A percentile compares a stretch with the other conserved stretches of the same genome.
These are phyloP conservation scores for Nanorana parkeri DNA, from an alignment of 2,113 vertebrate species.

Conservation along the genomic window DNA sequence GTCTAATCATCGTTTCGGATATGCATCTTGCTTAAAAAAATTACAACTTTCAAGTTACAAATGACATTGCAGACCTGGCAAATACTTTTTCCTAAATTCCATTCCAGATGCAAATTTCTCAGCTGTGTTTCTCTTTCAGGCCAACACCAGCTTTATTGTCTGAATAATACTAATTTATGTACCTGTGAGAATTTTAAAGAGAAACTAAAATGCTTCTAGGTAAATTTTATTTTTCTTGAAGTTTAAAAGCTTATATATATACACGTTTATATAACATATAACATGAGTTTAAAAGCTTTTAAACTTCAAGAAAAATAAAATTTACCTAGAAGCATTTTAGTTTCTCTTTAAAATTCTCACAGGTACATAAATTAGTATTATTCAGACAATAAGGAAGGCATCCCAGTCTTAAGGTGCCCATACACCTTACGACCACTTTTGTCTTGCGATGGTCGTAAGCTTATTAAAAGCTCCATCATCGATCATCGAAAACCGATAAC, in stretches of 20 bases:
- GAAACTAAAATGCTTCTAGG: no score
- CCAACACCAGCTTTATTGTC: conserved; percentile 6
- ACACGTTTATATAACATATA: no score
- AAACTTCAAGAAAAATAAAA: no score
- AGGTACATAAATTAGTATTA: conserved; percentile 43
- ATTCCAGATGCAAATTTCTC: conserved; percentile 40
- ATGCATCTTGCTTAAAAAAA: conserved; percentile 30
- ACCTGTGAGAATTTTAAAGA: background rate
- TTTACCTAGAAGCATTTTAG: no score
- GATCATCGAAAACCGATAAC: no score
- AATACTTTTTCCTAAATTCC: conserved; percentile 24
- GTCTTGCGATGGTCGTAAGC: no score
- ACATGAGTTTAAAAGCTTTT: no score
- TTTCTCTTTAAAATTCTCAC: background rate
- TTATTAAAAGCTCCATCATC: no score
- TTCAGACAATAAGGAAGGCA: conserved; percentile 6
- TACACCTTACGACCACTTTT: no score
- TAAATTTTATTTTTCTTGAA: no score
- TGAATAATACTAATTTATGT: conserved; percentile 37
- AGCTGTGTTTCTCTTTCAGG: conserved; percentile 6
- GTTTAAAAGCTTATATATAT: no score
- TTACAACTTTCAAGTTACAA: conserved; percentile 7
- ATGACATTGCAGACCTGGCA: conserved; percentile 23
- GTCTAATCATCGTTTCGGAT: background rate
- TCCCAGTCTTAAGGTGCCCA: no score